Conservation (phyloP, 2,888 invertebrate species). For the Lasioglossum zephyrum region DNA sequence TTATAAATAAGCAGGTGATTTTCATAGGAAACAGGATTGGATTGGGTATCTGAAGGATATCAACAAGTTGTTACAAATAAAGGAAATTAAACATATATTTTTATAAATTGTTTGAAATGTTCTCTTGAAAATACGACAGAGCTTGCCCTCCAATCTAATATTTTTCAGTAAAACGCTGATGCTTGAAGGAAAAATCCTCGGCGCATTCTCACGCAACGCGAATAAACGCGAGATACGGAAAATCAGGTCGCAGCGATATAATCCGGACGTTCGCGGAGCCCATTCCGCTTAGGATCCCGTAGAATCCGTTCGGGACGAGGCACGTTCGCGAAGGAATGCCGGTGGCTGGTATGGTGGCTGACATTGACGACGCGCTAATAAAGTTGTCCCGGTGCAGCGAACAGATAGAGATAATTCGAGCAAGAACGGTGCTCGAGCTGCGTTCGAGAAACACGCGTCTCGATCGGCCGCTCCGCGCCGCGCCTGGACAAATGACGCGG, state of each 20-base stretch:
- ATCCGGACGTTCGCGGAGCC: background rate
- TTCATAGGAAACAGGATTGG: too few species aligned
- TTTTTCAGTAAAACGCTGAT: background rate
- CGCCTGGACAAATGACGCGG: constrained; percentile 25
- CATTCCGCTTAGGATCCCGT: background rate
- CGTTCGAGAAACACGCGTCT: background rate
- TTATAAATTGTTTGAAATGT: too few species aligned
- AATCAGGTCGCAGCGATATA: background rate
- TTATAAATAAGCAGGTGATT: too few species aligned
- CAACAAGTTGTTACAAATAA: too few species aligned
- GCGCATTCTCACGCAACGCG: background rate
- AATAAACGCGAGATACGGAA: background rate
- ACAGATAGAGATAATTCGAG: background rate
- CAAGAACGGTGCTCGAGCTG: constrained; percentile 8
- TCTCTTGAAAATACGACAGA: too few species aligned
- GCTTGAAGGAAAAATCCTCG: background rate
- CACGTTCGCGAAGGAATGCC: constrained; percentile 9
- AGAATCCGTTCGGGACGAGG: background rate
- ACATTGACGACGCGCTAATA: constrained; percentile 25
- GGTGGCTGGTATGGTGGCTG: background rate
- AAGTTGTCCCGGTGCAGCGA: constrained; percentile 29
- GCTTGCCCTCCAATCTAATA: too few species aligned
- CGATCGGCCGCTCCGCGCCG: background rate
- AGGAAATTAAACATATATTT: too few species aligned
- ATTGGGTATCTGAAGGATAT: too few species aligned